Percentiles rank a stretch among this genome's conserved stretches.
Conservation (phyloP, 2,888 invertebrate genomes). For the Trisateles emortualis region DNA sequence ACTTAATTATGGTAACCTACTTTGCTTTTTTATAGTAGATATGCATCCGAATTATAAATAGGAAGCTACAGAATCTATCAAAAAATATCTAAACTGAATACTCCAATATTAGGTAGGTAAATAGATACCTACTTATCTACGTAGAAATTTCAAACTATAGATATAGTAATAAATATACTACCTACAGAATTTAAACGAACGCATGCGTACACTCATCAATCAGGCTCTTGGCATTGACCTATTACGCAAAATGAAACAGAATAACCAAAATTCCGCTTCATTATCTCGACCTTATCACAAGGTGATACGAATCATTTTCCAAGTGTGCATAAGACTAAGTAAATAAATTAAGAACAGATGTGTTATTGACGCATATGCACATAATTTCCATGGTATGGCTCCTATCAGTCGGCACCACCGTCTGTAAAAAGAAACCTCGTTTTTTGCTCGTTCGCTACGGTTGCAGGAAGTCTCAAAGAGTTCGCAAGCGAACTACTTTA, state of each 20-base stretch:
- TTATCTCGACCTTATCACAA: constrained; percentile 30
- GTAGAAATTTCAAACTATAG: too few relatives aligned
- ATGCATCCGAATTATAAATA: too few relatives aligned
- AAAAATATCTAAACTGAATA: too few relatives aligned
- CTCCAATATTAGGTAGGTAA: too few relatives aligned
- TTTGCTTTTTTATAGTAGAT: too few relatives aligned
- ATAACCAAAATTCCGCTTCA: constrained; percentile 39
- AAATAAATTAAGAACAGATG: constrained; percentile 55
- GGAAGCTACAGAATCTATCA: too few relatives aligned
- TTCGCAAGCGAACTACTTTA: constrained; percentile 18
- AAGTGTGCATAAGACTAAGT: constrained; percentile 20
- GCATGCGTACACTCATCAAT: constrained; percentile 43
- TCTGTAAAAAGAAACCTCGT: constrained; percentile 31
- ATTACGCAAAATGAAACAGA: constrained; percentile 51
- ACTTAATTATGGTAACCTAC: too few relatives aligned
- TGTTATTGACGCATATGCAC: constrained; percentile 35
- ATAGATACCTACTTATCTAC: too few relatives aligned
- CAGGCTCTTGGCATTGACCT: constrained; percentile 61
- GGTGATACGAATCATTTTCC: constrained; percentile 31
- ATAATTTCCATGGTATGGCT: constrained; percentile 62
- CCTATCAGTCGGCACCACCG: constrained; percentile 42
- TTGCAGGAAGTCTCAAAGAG: constrained; percentile 25
- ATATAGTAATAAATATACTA: constrained; percentile 27
- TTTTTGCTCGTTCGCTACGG: constrained; percentile 26
- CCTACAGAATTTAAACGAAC: constrained; percentile 32